phyloP scores from a whole-genome alignment of 2,113 vertebrate genomes.

The Lipotes vexillifer region DNA sequence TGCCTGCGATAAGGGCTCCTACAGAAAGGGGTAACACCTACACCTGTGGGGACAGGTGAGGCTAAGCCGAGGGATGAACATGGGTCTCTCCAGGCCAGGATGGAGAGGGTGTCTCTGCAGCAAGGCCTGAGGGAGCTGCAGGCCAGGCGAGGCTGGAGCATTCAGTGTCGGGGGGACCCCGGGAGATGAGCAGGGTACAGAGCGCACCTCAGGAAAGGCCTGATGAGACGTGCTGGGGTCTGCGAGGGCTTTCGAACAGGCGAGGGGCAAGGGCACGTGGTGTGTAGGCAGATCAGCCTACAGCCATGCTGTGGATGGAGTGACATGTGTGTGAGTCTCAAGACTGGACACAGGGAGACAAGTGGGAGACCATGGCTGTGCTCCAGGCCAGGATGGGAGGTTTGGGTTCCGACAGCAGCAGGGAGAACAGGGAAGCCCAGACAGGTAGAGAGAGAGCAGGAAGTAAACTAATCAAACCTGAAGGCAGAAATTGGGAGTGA shows the following conservation, averaged over 20 bases:
- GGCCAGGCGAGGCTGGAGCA: fast-evolving
- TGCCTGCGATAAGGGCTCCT: neutral
- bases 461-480: neutral
- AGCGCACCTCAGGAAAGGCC: neutral
- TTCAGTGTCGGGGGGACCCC: neutral
- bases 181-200: neutral
- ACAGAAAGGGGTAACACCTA: neutral
- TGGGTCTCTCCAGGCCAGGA: neutral
- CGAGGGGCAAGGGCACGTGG: neutral
- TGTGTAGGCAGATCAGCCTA: neutral
- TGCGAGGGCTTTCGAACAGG: neutral
- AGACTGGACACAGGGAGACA: neutral
- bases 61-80: neutral
- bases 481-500: neutral
- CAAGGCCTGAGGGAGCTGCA: neutral
- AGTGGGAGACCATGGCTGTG: fast-evolving
- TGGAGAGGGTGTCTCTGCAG: neutral
- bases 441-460: neutral
- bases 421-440: neutral
- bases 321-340: fast-evolving
- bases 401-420: neutral
- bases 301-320: fast-evolving
- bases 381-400: too few relatives aligned
- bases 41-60: too few relatives aligned
- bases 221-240: neutral